Conservation (phyloP, 2,888 invertebrate genomes). For the Meghimatium bilineatum region DNA sequence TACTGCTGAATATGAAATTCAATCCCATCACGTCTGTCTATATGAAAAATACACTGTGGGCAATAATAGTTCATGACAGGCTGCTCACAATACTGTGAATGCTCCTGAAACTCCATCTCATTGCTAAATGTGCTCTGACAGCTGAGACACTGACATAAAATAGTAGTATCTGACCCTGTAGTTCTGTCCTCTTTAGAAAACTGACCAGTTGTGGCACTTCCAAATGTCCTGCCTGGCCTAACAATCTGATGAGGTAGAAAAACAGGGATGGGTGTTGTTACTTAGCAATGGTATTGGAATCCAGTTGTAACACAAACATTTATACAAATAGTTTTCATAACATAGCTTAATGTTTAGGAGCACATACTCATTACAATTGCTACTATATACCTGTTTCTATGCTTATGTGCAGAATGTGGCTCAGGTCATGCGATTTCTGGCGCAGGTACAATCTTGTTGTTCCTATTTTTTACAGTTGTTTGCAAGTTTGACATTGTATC, state of each 20-base stretch:
- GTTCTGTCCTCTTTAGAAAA: slow-evolving; percentile 17
- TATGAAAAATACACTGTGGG: slow-evolving; percentile 17
- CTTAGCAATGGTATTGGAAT: slow-evolving; percentile 1
- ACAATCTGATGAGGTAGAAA: slow-evolving; percentile 41
- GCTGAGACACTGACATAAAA: slow-evolving; percentile 19
- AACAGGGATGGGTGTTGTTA: slow-evolving; percentile 30
- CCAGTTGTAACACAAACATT: background rate
- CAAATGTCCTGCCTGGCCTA: slow-evolving; percentile 24
- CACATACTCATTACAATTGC: background rate
- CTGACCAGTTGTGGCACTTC: slow-evolving; percentile 32
- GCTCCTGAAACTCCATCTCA: slow-evolving; percentile 22
- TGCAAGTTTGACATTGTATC: too few relatives aligned
- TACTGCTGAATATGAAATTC: slow-evolving; percentile 7
- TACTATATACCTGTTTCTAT: background rate
- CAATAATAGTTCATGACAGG: slow-evolving; percentile 21
- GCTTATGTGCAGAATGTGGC: background rate
- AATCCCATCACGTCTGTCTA: background rate
- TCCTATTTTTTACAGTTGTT: too few relatives aligned
- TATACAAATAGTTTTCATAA: background rate
- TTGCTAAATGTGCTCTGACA: slow-evolving; percentile 23
- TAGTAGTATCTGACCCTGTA: background rate
- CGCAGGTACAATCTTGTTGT: background rate
- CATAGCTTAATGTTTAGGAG: background rate
- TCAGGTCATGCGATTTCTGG: too few relatives aligned
- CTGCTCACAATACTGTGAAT: slow-evolving; percentile 28